A percentile compares a stretch with the other conserved stretches of the same genome.
Evolutionary conservation across 2,113 vertebrate species (phyloP).

Genomic region (Chlorocebus sabaeus): DNA sequence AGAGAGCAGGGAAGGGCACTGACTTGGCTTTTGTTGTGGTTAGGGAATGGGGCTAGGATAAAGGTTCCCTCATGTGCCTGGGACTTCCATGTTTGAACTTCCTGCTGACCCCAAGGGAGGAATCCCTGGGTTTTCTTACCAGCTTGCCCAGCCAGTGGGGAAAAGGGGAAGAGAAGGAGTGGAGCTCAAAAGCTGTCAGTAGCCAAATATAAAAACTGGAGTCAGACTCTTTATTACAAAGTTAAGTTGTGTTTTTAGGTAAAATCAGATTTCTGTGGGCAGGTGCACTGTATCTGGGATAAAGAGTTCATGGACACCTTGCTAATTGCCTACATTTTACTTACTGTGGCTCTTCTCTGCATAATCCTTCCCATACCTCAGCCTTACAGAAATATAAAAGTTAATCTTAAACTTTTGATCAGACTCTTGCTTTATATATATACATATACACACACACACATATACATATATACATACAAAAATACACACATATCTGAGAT

Average conservation of each 20-base stretch:
- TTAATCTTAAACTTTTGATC: neutral
- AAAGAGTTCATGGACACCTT: neutral
- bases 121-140: neutral
- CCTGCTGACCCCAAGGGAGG: neutral
- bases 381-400: neutral
- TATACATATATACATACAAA: neutral
- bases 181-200: neutral
- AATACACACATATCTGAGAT: too few relatives aligned
- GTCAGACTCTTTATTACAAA: neutral
- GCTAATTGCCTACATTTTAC: neutral
- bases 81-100: neutral
- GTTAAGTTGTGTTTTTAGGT: neutral
- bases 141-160: neutral
- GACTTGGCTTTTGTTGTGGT: neutral
- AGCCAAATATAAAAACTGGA: neutral
- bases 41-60: rapidly evolving
- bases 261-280: neutral
- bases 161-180: neutral
- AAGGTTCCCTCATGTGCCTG: rapidly evolving
- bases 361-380: neutral
- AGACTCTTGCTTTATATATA: neutral
- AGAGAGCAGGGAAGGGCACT: neutral
- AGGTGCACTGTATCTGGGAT: neutral
- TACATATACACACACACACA: neutral
- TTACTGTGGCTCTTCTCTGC: neutral